Evolutionary conservation across 2,888 invertebrate species (phyloP).

Genomic region (Caenorhabditis japonica): DNA sequence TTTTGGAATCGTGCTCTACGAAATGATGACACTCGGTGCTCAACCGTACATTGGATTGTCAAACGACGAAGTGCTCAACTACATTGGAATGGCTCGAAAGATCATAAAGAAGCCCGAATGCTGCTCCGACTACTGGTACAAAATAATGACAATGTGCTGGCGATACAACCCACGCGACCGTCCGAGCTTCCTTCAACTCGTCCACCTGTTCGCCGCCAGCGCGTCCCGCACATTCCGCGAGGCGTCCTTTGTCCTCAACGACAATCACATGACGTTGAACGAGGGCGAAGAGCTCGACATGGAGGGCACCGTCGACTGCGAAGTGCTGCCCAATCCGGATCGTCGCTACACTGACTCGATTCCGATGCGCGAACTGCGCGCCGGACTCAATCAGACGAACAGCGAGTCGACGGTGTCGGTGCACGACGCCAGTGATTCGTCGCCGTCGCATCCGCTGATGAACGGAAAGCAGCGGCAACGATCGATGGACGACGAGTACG

Average conservation of each 20-base stretch:
- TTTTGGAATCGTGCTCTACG: conserved; percentile 84
- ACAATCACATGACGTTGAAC: conserved; percentile 5
- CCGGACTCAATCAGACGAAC: background rate
- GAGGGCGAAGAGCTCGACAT: conserved; percentile 23
- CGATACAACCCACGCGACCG: conserved; percentile 85
- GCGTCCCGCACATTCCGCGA: conserved; percentile 33
- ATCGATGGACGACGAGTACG: conserved; percentile 36
- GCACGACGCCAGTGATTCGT: background rate
- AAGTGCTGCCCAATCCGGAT: background rate
- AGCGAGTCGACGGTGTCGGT: conserved; percentile 17
- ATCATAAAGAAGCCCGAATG: conserved; percentile 95
- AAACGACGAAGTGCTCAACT: conserved; percentile 85
- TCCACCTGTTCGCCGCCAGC: conserved; percentile 50
- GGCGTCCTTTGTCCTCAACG: conserved; percentile 23
- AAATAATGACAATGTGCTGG: conserved; percentile 94
- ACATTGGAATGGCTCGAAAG: conserved; percentile 67
- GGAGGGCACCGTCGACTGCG: conserved; percentile 5
- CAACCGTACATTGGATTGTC: conserved; percentile 92
- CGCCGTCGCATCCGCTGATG: background rate
- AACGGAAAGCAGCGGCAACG: conserved; percentile 1
- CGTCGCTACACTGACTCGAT: conserved; percentile 34
- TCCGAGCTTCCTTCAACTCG: conserved; percentile 83
- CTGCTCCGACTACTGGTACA: conserved; percentile 89
- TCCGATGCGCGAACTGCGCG: conserved; percentile 27
- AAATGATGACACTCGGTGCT: conserved; percentile 96